Base-by-base conservation (phyloP, 1,140 invertebrate species). In the Orius insidiosus region DNA sequence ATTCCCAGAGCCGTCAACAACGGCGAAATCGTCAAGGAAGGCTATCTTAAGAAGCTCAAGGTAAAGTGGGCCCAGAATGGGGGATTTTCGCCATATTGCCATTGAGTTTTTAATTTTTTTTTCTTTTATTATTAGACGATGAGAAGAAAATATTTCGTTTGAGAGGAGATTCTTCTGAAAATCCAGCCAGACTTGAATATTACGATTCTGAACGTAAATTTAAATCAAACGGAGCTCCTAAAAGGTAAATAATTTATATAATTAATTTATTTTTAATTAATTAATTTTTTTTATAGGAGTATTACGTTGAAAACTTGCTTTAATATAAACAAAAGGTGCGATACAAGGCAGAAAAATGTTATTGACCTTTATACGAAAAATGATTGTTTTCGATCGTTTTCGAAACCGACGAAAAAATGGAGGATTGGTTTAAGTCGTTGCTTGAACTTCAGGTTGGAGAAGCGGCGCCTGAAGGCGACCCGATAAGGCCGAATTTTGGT, bases 181-280 rank as follows among this genome's bases (percentile, higher is more conserved):
- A 69, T 46, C 75, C 78, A 1, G 81, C 87, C 1, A 71, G 85
- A 31, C 65, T 95, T 43, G 87, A 93, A 63, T 95, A 94, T 63
- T 92, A 89, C 63, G 88, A 93, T 58, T 80, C 68, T 39, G 88
- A 92, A 63, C 90, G 88, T 61, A 94, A 93, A 62, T 94, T 77
- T 61, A 69, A 74, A 42, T 65, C 68, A 34, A 73, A 75, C 18
- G 67, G 75, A 15, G 62, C 65, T 16, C 79, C 87, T 3, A 87
- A 89, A 59, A 72, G 64, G 63, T 66, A 57, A n/a, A n/a, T n/a
- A n/a, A n/a, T n/a, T n/a, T n/a, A n/a, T n/a, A n/a, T n/a, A n/a
- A n/a, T n/a, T n/a, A n/a, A n/a, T n/a, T n/a, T n/a, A n/a, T n/a
- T n/a, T n/a, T n/a, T 2, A 43, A 18, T 35, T 35, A 33, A 7